Evolutionary conservation across 2,888 invertebrate species (phyloP).

Genomic region (Diaperis boleti): DNA sequence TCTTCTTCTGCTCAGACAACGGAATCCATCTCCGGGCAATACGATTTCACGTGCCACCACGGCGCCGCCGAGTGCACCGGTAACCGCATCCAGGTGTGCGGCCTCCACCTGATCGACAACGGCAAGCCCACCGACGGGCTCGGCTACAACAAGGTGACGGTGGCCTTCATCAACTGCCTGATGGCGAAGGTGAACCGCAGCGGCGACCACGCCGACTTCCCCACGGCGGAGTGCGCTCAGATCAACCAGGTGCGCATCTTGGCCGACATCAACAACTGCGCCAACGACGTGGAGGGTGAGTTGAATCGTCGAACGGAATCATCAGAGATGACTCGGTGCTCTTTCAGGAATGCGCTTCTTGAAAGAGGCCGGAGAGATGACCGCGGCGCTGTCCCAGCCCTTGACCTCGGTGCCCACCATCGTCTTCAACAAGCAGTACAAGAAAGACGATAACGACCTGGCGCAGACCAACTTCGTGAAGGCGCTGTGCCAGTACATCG

Average conservation of each 20-base stretch:
- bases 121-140: slow-evolving; percentile 49
- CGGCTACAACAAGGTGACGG: slow-evolving; percentile 51
- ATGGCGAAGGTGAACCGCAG: slow-evolving; percentile 70
- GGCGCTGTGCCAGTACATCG: slow-evolving; percentile 69
- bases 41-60: slow-evolving; percentile 78
- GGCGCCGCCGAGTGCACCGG: slow-evolving; percentile 80
- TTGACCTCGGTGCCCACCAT: slow-evolving; percentile 76
- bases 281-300: slow-evolving; percentile 62
- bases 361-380: slow-evolving; percentile 70
- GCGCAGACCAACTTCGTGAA: slow-evolving; percentile 71
- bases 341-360: slow-evolving; percentile 64
- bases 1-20: slow-evolving; percentile 51
- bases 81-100: slow-evolving; percentile 78
- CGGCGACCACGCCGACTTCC: slow-evolving; percentile 58
- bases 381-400: slow-evolving; percentile 69
- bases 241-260: slow-evolving; percentile 65
- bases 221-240: slow-evolving; percentile 63
- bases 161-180: slow-evolving; percentile 73
- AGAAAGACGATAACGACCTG: slow-evolving; percentile 69
- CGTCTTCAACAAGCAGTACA: slow-evolving; percentile 74
- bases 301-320: no score
- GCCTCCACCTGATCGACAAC: slow-evolving; percentile 60
- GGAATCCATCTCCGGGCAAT: slow-evolving; percentile 59
- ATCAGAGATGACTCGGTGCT: background rate
- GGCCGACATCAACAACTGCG: slow-evolving; percentile 67